Percentiles rank a stretch among this genome's conserved stretches.
Conservation (phyloP, 2,797 vertebrate species). For the Cyprinodon diabolis region DNA sequence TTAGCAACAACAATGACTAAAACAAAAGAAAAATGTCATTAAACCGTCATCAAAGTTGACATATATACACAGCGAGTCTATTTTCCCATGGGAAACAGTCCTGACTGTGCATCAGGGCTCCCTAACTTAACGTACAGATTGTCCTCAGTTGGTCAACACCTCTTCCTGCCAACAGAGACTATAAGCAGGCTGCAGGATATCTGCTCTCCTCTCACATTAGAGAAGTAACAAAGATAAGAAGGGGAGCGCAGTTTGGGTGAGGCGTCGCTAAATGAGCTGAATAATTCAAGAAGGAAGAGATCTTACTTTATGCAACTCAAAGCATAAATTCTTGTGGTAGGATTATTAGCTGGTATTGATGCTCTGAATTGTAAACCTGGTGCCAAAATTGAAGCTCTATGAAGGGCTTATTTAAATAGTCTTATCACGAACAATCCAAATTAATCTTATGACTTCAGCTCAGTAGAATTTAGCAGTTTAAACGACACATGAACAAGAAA, state of each 20-base stretch:
- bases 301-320: neutral
- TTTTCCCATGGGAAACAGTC: neutral
- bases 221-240: neutral
- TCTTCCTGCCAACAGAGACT: slow-evolving; percentile 12
- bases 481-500: neutral
- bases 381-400: neutral
- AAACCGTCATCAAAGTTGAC: slow-evolving; percentile 27
- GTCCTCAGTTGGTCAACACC: slow-evolving; percentile 4
- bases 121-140: neutral
- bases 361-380: neutral
- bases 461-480: neutral
- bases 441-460: neutral
- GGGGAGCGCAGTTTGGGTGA: neutral
- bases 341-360: neutral
- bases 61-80: slow-evolving; percentile 8
- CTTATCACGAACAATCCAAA: neutral
- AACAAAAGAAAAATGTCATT: slow-evolving; percentile 48
- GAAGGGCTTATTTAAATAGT: neutral
- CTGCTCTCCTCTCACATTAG: neutral
- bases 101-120: neutral
- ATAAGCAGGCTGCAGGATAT: slow-evolving; percentile 2
- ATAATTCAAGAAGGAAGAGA: neutral
- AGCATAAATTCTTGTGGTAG: neutral
- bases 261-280: neutral
- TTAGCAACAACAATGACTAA: slow-evolving; percentile 52